Base-by-base conservation (phyloP, 2,888 invertebrate genomes). In the Standfussiana lucernea region DNA sequence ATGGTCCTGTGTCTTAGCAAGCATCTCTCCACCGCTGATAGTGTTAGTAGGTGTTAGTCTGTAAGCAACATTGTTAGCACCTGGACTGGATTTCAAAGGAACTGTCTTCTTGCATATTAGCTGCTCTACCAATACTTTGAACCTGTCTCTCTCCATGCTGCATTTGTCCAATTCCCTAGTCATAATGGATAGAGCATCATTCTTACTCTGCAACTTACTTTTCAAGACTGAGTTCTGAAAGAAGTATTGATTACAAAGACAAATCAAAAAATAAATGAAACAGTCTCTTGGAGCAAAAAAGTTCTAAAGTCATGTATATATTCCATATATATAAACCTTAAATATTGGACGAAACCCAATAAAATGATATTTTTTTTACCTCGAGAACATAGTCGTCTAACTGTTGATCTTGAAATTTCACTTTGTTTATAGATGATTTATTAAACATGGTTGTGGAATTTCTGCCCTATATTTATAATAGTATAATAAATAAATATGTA, bases 91-190 rank as follows among this genome's bases (percentile, higher is more conserved):
- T 69, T 89, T 91, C 35, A 90, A 53, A 80, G 90, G 88, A 56
- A 86, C 82, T 65, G 88, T 89, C 87, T 93, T 95, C 88, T 94
- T 95, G 73, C 97, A 95, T 89, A 98, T 97, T 32, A 98, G 94
- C 86, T 98, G 98, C 90, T 98, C 98, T 0, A 98, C 98, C 97
- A 98, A 97, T 15, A 98, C 93, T 93, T 98, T 98, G 90, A 98
- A 98, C 90, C 98, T 98, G 92, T 99, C 98, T 47, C 98, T 95
- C 91, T 99, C 98, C 89, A 97, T 97, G 79, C 98, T 97, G 91
- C 98, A 98, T 93, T 98, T 97, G 88, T 98, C 98, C 78, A 99
- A 93, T 91, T 98, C 98, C 89, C 97, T 97, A 82, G 97, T 98
- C 92, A 99, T 96, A 80, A 98, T 98, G n/a, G 98, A 95, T 56